phyloP scores from a whole-genome alignment of 2,113 vertebrate genomes.

The Mellivora capensis region DNA sequence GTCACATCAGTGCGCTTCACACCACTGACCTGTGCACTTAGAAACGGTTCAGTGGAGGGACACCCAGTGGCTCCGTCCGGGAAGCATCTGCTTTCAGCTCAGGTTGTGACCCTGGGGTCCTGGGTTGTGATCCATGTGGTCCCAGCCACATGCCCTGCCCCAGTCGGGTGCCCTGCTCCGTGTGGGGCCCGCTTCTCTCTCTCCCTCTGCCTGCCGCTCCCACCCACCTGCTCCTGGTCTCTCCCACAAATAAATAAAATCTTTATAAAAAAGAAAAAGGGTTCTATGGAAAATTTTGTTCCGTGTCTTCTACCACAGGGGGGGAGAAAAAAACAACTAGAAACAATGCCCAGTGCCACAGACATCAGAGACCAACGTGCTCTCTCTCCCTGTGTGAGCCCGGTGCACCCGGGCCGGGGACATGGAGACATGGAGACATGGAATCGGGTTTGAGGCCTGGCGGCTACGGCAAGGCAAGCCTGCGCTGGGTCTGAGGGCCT shows the following conservation, averaged over 20 bases:
- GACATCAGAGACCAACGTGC: background rate
- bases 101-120: too few species aligned
- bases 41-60: background rate
- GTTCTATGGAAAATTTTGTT: background rate
- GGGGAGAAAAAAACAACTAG: too few species aligned
- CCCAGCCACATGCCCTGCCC: too few species aligned
- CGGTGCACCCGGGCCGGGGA: rapidly evolving
- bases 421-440: rapidly evolving
- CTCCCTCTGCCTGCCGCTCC: too few species aligned
- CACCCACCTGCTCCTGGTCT: too few species aligned
- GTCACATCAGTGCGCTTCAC: background rate
- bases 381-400: background rate
- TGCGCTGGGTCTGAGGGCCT: background rate
- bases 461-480: rapidly evolving
- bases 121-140: too few species aligned
- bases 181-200: background rate
- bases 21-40: background rate
- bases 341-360: background rate
- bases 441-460: background rate
- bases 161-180: too few species aligned
- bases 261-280: background rate
- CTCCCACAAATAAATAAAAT: too few species aligned
- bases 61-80: too few species aligned
- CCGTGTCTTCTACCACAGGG: background rate
- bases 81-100: too few species aligned